Conservation (phyloP, 2,797 vertebrate species). For the Lerista edwardsae region DNA sequence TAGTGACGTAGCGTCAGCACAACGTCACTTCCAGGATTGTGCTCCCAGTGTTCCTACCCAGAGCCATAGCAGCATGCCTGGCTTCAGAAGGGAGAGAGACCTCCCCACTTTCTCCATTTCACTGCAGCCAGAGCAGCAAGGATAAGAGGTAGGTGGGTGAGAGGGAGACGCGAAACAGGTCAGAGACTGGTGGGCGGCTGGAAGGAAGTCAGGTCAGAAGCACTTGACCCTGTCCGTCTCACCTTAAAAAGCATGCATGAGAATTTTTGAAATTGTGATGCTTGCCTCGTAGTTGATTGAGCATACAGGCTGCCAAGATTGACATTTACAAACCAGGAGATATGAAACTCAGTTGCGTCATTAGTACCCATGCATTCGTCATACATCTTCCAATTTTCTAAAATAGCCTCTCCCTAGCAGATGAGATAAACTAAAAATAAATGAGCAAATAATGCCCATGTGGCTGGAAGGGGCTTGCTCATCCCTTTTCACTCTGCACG, state of each 20-base stretch:
- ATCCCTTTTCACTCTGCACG: background rate
- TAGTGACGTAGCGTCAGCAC: no score
- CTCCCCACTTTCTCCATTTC: no score
- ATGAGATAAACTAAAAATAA: background rate
- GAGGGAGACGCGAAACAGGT: background rate
- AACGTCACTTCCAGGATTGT: no score
- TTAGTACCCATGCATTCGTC: no score
- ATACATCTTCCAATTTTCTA: background rate
- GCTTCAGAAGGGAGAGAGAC: no score
- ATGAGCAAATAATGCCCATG: background rate
- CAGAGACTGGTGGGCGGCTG: background rate
- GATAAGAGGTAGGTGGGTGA: background rate
- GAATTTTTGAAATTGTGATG: background rate
- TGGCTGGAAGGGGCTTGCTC: background rate
- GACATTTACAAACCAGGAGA: no score
- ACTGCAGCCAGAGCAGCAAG: background rate
- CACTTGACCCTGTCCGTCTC: background rate
- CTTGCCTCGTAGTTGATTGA: no score
- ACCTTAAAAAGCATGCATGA: background rate
- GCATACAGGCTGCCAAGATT: no score
- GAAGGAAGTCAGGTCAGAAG: background rate
- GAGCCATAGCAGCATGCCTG: no score
- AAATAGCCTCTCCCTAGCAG: background rate
- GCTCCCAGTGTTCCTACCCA: no score
- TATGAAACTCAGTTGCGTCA: no score